phyloP scores from a whole-genome alignment of 2,888 invertebrate species.

The Brassicogethes aeneus region DNA sequence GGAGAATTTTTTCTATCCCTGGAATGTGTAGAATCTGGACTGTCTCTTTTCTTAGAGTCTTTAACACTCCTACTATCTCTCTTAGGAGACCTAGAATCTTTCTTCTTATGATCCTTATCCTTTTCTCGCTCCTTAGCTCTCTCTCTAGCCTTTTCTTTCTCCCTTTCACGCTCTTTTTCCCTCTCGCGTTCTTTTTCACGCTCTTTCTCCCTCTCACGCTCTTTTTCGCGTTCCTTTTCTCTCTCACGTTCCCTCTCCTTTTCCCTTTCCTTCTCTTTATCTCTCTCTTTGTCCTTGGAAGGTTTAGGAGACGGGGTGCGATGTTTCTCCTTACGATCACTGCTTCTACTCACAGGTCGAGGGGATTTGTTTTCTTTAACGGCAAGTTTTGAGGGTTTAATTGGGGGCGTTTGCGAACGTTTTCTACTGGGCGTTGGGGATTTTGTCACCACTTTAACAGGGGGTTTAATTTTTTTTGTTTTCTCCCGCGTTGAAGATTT shows the following conservation, averaged over 20 bases:
- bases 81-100: conserved; percentile 35
- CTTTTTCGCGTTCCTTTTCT: conserved; percentile 43
- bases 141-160: conserved; percentile 40
- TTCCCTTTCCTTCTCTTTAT: conserved; percentile 36
- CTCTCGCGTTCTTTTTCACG: conserved; percentile 39
- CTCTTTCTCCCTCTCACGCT: conserved; percentile 46
- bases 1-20: conserved; percentile 35
- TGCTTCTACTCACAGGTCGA: conserved; percentile 28
- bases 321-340: conserved; percentile 36
- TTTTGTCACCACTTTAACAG: conserved; percentile 22
- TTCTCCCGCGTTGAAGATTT: conserved; percentile 38
- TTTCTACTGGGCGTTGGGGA: conserved; percentile 33
- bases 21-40: conserved; percentile 38
- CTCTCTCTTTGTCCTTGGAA: conserved; percentile 27
- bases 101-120: conserved; percentile 38
- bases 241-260: conserved; percentile 34
- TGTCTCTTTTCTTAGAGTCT: conserved; percentile 37
- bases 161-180: conserved; percentile 29
- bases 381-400: conserved; percentile 30
- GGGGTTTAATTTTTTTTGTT: conserved; percentile 40
- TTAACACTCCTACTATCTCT: conserved; percentile 37
- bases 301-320: conserved; percentile 35
- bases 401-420: conserved; percentile 38
- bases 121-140: conserved; percentile 42
- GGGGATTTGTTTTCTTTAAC: conserved; percentile 32